Conservation (phyloP, 2,888 invertebrate species). For the Coenonympha arcania region DNA sequence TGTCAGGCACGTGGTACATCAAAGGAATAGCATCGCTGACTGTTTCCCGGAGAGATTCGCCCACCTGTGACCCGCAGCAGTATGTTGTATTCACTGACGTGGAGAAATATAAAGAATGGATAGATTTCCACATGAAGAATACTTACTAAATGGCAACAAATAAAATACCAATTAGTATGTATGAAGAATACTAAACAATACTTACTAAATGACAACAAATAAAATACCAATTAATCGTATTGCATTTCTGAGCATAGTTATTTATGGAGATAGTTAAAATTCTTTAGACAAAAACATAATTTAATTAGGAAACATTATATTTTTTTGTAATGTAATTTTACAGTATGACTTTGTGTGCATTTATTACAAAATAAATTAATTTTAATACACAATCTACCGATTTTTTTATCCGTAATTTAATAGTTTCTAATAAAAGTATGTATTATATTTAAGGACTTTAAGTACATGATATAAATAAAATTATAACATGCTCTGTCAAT, state of each 20-base stretch:
- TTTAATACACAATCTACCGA: not conserved
- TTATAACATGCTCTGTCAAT: no score
- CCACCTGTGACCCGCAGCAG: conserved; percentile 14
- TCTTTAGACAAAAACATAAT: no score
- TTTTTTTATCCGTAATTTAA: not conserved
- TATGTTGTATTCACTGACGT: conserved; percentile 33
- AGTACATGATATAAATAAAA: no score
- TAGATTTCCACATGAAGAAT: conserved; percentile 22
- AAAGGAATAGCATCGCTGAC: conserved; percentile 15
- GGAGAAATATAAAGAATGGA: conserved; percentile 16
- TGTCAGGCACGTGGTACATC: conserved; percentile 15
- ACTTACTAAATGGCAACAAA: not conserved
- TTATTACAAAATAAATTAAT: not conserved
- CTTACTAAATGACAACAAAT: no score
- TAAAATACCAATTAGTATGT: no score
- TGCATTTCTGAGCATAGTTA: no score
- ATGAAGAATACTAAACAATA: no score
- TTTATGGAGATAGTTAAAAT: no score
- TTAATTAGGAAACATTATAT: no score
- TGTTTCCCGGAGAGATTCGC: conserved; percentile 10
- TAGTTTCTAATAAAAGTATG: no score
- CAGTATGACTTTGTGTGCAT: not conserved
- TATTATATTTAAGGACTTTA: no score
- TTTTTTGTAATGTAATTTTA: not conserved
- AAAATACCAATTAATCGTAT: no score